Evolutionary conservation across 2,888 invertebrate species (phyloP), one percentile per base, ranked within the genome.

Genomic region (Drosophila vallismaia): DNA sequence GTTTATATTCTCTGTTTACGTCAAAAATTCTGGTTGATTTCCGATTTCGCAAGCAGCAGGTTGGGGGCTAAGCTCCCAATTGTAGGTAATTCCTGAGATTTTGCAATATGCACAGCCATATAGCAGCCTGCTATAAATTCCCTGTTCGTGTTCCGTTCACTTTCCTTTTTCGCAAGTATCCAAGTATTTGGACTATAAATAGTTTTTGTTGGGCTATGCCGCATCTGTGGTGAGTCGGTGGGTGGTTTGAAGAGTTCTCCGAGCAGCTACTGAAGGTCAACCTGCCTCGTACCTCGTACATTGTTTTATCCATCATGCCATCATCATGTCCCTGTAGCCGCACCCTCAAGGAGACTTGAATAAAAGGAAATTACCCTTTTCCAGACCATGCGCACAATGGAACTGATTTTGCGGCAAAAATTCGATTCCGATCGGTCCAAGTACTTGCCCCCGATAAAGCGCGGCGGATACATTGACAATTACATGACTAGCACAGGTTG

Each of bases 401-500:
- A 96, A 94, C 94, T 93, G 91, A 94, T 94, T 91, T 93, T 96
- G 92, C 93, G 93, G 91, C 93, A 94, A 91, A 94, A 94, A 91
- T 93, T 96, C 93, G 94, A 94, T 92, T 94, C 95, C 91, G 93
- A 93, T 91, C 94, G 95, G 92, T 94, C 95, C 91, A 96, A 96
- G 93, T 93, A 95, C 92, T 94, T 96, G 91, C 96, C 96, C 90
- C 94, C 96, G 79, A 94, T 96, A 92, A 95, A 95, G 93, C 93
- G 96, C 92, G 96, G 96, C 92, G 95, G 95, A 92, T 94, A 94
- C 92, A 94, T 95, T 92, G 96, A 96, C 93, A 95, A 96, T 91
- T 96, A 96, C 93, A 94, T 96, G 92, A 96, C 95, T 92, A 95
- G 95, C 92, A 96, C 96, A 96, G 96, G 96, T 96, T 94, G 94